Base-by-base conservation (phyloP, 2,113 vertebrate species). In the Chionis minor region DNA sequence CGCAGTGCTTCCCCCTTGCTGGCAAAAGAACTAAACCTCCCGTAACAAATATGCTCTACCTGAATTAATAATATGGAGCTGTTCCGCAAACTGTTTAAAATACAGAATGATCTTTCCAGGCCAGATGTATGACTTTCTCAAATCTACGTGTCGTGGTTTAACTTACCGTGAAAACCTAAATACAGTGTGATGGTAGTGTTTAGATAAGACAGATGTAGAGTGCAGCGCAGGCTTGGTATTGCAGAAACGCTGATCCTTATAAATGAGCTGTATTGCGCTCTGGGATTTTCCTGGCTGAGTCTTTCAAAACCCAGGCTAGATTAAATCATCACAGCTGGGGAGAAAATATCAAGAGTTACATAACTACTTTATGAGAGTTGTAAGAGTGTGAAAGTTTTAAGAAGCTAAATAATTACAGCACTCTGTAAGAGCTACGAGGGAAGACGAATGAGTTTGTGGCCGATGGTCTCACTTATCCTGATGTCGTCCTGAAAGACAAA, bases 241-340 rank as follows among this genome's bases (percentile, higher is more conserved):
- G 92, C 93, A 93, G 94, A 81, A 97, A 95, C 0, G 14, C 74
- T 74, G 92, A 96, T 92, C 83, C 90, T 95, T 95, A 96, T 93
- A 97, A 97, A 97, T 91, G 96, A 96, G 88, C 94, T 97, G 96
- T 65, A 61, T 12, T 12, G 90, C 65, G 9, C 88, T 23, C 88
- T 93, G 94, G 96, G 96, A 95, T 91, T 97, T 98, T 81, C 81
- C 92, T 96, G 96, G 94, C 89, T 47, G 87, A 77, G 85, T 74
- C 71, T 95, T 95, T 88, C 90, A 95, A 96, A 96, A 82, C 85
- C 88, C 88, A 78, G 96, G 94, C 90, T 89, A 81, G 96, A 97
- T 96, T 98, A 95, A 98, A 97, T 97, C 91, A 97, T 96, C 96
- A 81, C 97, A 98, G 95, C 97, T 97, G 95, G 96, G 88, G 33